These are phyloP conservation scores for Oriolus oriolus DNA, from an alignment of 2,113 vertebrate species.

Conservation along the genomic window DNA sequence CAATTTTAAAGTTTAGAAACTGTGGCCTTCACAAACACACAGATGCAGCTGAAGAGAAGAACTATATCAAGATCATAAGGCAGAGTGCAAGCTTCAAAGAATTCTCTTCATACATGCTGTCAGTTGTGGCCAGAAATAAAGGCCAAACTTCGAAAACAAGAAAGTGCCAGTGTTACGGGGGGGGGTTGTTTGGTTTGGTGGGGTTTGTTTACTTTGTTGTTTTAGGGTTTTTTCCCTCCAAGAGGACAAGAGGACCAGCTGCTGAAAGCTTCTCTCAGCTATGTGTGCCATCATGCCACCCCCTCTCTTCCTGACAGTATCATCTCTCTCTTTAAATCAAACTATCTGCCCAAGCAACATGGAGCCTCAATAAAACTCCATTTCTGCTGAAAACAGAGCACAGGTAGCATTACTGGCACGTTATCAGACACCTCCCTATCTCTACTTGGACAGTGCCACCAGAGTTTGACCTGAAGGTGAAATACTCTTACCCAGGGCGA, in stretches of 20 bases:
- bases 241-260: background rate
- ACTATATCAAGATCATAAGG: background rate
- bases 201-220: background rate
- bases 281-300: background rate
- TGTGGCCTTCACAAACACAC: background rate
- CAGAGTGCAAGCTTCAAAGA: background rate
- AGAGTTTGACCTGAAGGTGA: background rate
- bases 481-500: background rate
- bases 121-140: background rate
- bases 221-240: background rate
- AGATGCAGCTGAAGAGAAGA: background rate
- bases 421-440: background rate
- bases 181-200: background rate
- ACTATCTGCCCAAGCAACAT: background rate
- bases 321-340: background rate
- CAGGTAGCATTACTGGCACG: accelerated
- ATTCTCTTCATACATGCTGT: background rate
- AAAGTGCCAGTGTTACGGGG: background rate
- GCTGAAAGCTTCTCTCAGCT: background rate
- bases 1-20: background rate
- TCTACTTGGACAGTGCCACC: background rate
- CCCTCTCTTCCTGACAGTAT: background rate
- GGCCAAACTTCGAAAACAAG: background rate
- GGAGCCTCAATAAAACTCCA: background rate
- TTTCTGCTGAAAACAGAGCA: background rate